Base-by-base conservation (phyloP, 2,797 vertebrate genomes). In the Crocidura indochinensis region DNA sequence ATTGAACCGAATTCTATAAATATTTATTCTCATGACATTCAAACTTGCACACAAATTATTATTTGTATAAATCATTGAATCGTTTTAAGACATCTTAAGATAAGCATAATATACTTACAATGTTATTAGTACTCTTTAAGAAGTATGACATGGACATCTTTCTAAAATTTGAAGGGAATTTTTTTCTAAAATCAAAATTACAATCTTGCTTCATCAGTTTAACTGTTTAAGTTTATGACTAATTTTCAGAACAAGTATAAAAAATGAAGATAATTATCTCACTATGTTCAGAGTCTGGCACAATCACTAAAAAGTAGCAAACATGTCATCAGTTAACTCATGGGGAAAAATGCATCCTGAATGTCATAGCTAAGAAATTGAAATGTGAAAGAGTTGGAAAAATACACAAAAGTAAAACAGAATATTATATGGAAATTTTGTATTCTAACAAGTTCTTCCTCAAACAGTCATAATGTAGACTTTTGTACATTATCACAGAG, bases 191-290 rank as follows among this genome's bases (percentile, higher is more conserved):
- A 10, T 31, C 15, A 29, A 12, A 65, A 65, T 62, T 17, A 75
- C 20, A 79, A 9, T 20, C 67, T 81, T 82, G 5, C 27, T 92
- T 84, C 38, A 81, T 31, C 47, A 88, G 46, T 85, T 90, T 80
- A 29, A 88, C 38, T 1, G 4, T 76, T 87, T 49, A 10, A 4
- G 12, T 46, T 53, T 46, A 69, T 20, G 74, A 2, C 51, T 19
- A 60, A 19, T 26, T 74, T 29, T 74, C 80, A 51, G 24, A 86
- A 17, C 75, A 76, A 27, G 88, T 84, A 24, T 46, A 56, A 10
- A 92, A 60, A 76, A 60, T 38, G 15, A 29, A 60, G 14, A 69
- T 51, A 74, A n/a, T 8, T 20, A 74, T 71, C n/a, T 15, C 38
- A 6, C 51, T 65, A 46, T 78, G 31, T 2, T 7, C 24, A 2